These are phyloP conservation scores for Pao palembangensis DNA, from an alignment of 2,113 vertebrate species.

Conservation along the genomic window DNA sequence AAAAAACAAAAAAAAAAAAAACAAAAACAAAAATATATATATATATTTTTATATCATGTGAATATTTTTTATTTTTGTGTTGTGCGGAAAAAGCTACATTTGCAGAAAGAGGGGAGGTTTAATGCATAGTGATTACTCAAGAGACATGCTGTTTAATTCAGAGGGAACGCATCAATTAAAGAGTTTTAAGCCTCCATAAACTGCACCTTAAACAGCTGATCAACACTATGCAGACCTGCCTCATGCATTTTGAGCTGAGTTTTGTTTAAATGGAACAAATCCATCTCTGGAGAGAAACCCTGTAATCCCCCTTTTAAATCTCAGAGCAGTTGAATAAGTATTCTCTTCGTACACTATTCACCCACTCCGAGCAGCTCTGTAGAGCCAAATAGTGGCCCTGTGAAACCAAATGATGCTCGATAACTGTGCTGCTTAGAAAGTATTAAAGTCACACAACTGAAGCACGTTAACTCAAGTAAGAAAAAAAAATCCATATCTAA, in stretches of 20 bases:
- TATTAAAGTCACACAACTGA: constrained; percentile 10
- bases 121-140: constrained; percentile 81
- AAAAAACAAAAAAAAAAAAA: neutral
- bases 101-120: constrained; percentile 71
- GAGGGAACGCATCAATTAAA: constrained; percentile 69
- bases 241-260: constrained; percentile 50
- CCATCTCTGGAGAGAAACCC: constrained; percentile 63
- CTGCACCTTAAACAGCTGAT: constrained; percentile 71
- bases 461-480: constrained; percentile 10
- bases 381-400: neutral
- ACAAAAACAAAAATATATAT: neutral
- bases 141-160: constrained; percentile 66
- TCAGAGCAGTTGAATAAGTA: constrained; percentile 60
- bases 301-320: constrained; percentile 58
- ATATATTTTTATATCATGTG: no score
- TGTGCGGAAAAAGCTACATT: neutral
- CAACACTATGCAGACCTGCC: constrained; percentile 37
- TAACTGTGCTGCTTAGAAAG: neutral
- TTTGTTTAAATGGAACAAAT: constrained; percentile 69
- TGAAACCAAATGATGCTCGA: no score
- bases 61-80: neutral
- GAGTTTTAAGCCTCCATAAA: constrained; percentile 74
- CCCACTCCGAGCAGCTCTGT: neutral
- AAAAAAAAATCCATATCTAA: constrained; percentile 29
- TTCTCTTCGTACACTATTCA: constrained; percentile 45